These are phyloP conservation scores for Callinectes sapidus DNA, from an alignment of 2,888 invertebrate genomes.

Conservation along the genomic window DNA sequence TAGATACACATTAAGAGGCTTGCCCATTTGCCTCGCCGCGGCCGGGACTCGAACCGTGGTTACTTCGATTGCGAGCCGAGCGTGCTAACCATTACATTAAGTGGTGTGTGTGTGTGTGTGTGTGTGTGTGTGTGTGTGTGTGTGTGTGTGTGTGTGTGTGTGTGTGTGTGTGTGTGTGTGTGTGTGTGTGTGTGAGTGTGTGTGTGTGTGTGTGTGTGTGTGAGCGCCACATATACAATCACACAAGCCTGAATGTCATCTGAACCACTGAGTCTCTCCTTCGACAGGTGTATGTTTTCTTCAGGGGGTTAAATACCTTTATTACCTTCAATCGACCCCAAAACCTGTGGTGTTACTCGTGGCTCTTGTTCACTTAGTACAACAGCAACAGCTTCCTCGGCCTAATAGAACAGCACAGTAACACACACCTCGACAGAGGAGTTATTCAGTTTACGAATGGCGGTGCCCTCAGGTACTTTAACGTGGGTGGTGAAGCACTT, in stretches of 20 bases:
- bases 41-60: too few relatives aligned
- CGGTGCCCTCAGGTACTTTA: neutral
- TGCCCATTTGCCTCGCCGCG: too few relatives aligned
- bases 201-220: conserved; percentile 24
- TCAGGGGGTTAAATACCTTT: neutral
- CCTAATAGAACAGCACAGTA: conserved; percentile 9
- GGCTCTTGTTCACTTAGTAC: neutral
- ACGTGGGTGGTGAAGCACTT: neutral
- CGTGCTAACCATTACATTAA: too few relatives aligned
- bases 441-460: neutral
- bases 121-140: conserved; percentile 43
- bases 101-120: too few relatives aligned
- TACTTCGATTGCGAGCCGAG: too few relatives aligned
- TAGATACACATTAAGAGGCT: too few relatives aligned
- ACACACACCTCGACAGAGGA: neutral
- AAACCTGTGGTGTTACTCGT: neutral
- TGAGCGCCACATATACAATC: too few relatives aligned
- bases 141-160: conserved; percentile 36
- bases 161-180: conserved; percentile 29
- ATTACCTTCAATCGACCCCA: neutral
- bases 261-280: too few relatives aligned
- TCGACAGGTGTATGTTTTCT: neutral
- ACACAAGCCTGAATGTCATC: neutral
- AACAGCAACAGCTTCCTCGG: neutral
- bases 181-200: conserved; percentile 38